Conservation (phyloP, 2,797 vertebrate genomes). For the Sebastes hubbsi region DNA sequence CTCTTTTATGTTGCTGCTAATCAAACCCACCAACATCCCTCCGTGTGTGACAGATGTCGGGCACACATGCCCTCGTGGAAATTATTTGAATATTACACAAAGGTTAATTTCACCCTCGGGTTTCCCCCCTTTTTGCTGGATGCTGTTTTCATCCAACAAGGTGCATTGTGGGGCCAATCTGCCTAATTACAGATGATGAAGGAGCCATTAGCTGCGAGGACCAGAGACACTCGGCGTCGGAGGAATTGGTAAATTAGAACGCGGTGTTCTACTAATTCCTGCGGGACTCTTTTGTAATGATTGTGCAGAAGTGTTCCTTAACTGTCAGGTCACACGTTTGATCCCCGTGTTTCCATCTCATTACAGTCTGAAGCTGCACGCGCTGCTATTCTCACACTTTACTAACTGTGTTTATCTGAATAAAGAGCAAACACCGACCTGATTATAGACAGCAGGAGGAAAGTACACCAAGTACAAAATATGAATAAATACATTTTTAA, state of each 20-base stretch:
- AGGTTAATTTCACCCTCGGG: conserved; percentile 61
- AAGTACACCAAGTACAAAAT: background rate
- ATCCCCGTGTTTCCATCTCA: background rate
- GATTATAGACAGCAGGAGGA: background rate
- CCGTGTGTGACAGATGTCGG: conserved; percentile 36
- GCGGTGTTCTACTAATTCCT: conserved; percentile 23
- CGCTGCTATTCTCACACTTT: background rate
- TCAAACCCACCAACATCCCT: conserved; percentile 11
- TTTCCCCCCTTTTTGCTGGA: background rate
- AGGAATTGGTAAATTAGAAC: conserved; percentile 35
- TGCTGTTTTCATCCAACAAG: conserved; percentile 76
- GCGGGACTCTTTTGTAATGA: conserved; percentile 30
- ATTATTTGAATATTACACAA: conserved; percentile 64
- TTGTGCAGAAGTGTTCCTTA: conserved; percentile 26
- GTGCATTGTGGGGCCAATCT: conserved; percentile 78
- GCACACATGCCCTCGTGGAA: conserved; percentile 25
- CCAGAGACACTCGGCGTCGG: conserved; percentile 24
- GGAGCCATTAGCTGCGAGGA: conserved; percentile 71
- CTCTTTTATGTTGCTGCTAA: conserved; percentile 1
- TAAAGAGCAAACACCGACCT: background rate
- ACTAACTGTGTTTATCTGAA: background rate
- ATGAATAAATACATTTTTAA: background rate
- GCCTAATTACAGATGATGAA: conserved; percentile 82
- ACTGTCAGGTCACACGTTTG: conserved; percentile 19
- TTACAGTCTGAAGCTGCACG: background rate